phyloP scores from a whole-genome alignment of 2,888 invertebrate species.

The Thumatha senex region DNA sequence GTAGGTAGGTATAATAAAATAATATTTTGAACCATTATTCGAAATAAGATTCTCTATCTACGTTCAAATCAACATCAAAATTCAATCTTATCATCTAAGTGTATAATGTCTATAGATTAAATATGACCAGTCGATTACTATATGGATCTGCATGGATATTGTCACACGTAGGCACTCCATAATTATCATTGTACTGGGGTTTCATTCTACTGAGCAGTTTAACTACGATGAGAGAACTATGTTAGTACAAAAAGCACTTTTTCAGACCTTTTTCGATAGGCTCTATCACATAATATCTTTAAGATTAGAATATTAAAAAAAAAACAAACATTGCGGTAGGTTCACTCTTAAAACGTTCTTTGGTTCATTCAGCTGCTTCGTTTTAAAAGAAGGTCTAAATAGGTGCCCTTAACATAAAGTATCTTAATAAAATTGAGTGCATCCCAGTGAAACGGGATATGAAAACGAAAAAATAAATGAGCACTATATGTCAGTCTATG shows the following conservation, averaged over 20 bases:
- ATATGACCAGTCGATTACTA: slow-evolving; percentile 26
- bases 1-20: too few species aligned
- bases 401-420: slow-evolving; percentile 67
- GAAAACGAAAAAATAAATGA: slow-evolving; percentile 43
- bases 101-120: background rate
- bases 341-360: too few species aligned
- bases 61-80: slow-evolving; percentile 17
- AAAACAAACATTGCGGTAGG: background rate
- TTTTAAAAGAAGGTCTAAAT: slow-evolving; percentile 51
- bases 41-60: slow-evolving; percentile 21
- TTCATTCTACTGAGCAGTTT: slow-evolving; percentile 72
- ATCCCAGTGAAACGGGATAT: slow-evolving; percentile 73
- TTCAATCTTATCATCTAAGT: slow-evolving; percentile 34
- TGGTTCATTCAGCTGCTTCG: too few species aligned
- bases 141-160: slow-evolving; percentile 53
- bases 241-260: slow-evolving; percentile 63
- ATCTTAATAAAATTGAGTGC: slow-evolving; percentile 69
- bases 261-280: slow-evolving; percentile 53
- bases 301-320: slow-evolving; percentile 11
- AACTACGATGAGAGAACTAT: slow-evolving; percentile 52
- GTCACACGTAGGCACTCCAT: slow-evolving; percentile 78
- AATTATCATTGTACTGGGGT: slow-evolving; percentile 65
- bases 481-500: slow-evolving; percentile 72
- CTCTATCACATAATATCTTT: slow-evolving; percentile 20
- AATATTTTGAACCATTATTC: background rate